Evolutionary conservation across 2,888 invertebrate genomes (phyloP), one percentile per base, ranked within the genome.

Genomic region (Tetragonisca angustula): DNA sequence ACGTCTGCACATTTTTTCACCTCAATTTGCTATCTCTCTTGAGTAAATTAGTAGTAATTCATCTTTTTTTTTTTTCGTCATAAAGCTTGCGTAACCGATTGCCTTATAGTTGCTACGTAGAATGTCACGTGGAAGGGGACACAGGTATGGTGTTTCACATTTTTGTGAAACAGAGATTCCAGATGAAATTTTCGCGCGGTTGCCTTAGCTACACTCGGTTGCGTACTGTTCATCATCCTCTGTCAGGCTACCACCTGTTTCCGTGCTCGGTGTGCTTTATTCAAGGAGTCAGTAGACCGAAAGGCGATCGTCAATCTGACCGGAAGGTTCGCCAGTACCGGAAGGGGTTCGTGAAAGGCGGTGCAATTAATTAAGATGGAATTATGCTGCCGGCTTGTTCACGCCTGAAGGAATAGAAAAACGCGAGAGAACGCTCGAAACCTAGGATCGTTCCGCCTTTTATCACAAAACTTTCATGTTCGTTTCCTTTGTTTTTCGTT

Each of bases 231-330:
- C 70, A 67, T 83, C 77, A 69, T 77, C 71, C 79, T 75, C 83
- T 65, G 54, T n/a, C 59, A 49, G 68, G 56, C 52, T 72, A 50
- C 75, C 69, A 79, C 73, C 72, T 79, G 74, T 71, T 83, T 64
- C 80, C 74, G 70, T 62, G 76, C n/a, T 13, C 56, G 56, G 69
- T 13, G 56, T 65, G 83, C 72, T 79, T 78, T 84, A 81, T 80
- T 73, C 85, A 61, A 73, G 59, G 70, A 86, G 68, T 36, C 85
- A 76, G 80, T 72, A 82, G 86, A 86, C 85, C 85, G 86, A 80
- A 70, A 80, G 86, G 49, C 77, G 82, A 85, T 86, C 82, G 85
- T 80, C 85, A 80, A 85, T 85, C 79, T 81, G 81, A 76, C 84
- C 86, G 86, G 84, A 86, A 86, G 84, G 71, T 78, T 75, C 68